Base-by-base conservation (phyloP, 2,113 vertebrate genomes). In the Jacana jacana region DNA sequence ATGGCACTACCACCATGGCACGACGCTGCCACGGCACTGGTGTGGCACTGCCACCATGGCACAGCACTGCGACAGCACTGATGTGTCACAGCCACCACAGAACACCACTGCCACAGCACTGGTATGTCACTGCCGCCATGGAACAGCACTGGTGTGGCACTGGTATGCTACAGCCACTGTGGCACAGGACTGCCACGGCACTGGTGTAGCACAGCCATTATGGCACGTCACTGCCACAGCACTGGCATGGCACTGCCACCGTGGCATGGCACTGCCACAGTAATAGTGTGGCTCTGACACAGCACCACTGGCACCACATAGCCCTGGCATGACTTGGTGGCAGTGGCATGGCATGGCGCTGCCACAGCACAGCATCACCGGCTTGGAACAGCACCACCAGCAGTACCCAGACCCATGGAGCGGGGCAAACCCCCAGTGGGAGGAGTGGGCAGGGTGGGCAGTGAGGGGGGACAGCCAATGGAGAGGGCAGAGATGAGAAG, bases 321-420 rank as follows among this genome's bases (percentile, higher is more conserved):
- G 40, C 28, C 40, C 42, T 18, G 70, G 52, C 44, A 61, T 4
- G 5, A 12, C 35, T 10, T 24, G 2, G 44, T 16, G 77, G 55
- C 5, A 24, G 12, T 1, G 25, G 33, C 51, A 49, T 0, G 1
- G 24, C 61, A 42, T 2, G 11, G 49, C 64, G 42, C 18, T 1
- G 9, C 25, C 6, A 30, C 0, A 0, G 25, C 40, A 44, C 23
- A 1, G 52, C 30, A 31, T 10, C 13, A 15, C 12, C 4, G 12
- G 14, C 68, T 35, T 13, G 20, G 46, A 18, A 20, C 28, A 22
- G n/a, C 48, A 20, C 28, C 17, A 39, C 70, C 30, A 2, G 13
- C 44, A 19, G 2, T 0, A 58, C 28, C 19, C 92, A n/a, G 40
- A 11, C 37, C 20, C 1, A 2, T 11, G 17, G 15, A 78, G 11